phyloP scores from a whole-genome alignment of 2,113 vertebrate genomes.

The Proteles cristata region DNA sequence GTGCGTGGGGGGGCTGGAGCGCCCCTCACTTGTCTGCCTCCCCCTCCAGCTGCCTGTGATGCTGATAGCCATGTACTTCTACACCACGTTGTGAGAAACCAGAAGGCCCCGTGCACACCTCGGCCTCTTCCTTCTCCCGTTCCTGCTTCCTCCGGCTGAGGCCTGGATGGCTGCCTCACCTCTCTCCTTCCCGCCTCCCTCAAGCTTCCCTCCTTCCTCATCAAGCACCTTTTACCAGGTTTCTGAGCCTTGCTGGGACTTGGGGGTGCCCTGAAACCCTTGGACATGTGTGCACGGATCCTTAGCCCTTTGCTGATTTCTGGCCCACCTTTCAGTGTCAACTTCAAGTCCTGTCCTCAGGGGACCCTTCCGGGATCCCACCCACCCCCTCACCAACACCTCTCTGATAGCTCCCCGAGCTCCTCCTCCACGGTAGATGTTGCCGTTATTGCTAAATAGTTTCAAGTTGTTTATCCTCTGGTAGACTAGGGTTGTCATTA shows the following conservation, averaged over 20 bases:
- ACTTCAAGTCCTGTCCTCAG: neutral
- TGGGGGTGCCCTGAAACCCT: neutral
- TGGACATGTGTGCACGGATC: neutral
- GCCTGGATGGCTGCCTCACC: neutral
- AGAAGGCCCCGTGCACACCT: neutral
- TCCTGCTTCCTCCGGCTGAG: neutral
- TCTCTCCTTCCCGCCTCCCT: neutral
- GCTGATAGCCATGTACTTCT: slow-evolving; percentile 85
- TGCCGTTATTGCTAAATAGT: neutral
- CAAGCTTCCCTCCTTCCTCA: neutral
- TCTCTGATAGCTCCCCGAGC: neutral
- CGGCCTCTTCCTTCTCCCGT: neutral
- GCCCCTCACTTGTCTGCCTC: neutral
- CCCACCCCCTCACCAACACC: neutral
- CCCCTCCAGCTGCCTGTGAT: slow-evolving; percentile 84
- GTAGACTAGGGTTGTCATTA: neutral
- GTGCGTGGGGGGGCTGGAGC: neutral
- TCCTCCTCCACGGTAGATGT: neutral
- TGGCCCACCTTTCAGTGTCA: neutral
- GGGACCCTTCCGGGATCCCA: too few relatives aligned
- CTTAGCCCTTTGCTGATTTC: neutral
- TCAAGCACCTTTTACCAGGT: too few relatives aligned
- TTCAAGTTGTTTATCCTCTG: neutral
- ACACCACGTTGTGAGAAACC: slow-evolving; percentile 77
- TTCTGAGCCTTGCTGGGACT: neutral